phyloP scores from a whole-genome alignment of 2,888 invertebrate species.

The Drosophila anceps region DNA sequence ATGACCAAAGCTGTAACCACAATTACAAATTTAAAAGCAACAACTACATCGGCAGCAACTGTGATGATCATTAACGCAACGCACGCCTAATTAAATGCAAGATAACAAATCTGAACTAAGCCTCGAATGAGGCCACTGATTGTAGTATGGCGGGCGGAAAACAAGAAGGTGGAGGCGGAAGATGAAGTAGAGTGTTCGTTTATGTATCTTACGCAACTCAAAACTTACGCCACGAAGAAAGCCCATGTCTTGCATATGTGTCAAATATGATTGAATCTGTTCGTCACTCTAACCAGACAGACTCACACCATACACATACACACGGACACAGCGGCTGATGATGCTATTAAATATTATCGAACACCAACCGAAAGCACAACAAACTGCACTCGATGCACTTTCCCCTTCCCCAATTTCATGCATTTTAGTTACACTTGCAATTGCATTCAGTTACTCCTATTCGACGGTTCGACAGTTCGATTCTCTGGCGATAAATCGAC shows the following conservation, averaged over 20 bases:
- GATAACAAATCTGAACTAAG: conserved; percentile 58
- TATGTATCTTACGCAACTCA: conserved; percentile 53
- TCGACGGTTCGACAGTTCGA: conserved; percentile 31
- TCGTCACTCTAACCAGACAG: conserved; percentile 28
- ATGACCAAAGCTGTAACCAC: conserved; percentile 64
- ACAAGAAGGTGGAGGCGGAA: neutral
- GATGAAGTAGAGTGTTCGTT: conserved; percentile 7
- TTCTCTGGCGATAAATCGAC: conserved; percentile 51
- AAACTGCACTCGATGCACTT: conserved; percentile 70
- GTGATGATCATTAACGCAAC: conserved; percentile 56
- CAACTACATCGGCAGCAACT: conserved; percentile 16
- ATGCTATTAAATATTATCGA: conserved; percentile 65
- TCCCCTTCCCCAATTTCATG: conserved; percentile 61
- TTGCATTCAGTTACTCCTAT: conserved; percentile 49
- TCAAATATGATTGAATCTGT: conserved; percentile 58
- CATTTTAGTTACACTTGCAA: conserved; percentile 60
- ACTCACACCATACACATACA: neutral
- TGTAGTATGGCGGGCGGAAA: conserved; percentile 31
- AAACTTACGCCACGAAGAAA: conserved; percentile 60
- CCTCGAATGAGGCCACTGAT: conserved; percentile 65
- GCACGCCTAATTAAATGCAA: conserved; percentile 76
- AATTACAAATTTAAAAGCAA: conserved; percentile 27
- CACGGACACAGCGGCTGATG: conserved; percentile 39
- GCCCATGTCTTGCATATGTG: conserved; percentile 41
- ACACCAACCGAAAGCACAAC: conserved; percentile 68